Evolutionary conservation across 2,888 invertebrate species (phyloP).

Genomic region (Epinotia demarniana): DNA sequence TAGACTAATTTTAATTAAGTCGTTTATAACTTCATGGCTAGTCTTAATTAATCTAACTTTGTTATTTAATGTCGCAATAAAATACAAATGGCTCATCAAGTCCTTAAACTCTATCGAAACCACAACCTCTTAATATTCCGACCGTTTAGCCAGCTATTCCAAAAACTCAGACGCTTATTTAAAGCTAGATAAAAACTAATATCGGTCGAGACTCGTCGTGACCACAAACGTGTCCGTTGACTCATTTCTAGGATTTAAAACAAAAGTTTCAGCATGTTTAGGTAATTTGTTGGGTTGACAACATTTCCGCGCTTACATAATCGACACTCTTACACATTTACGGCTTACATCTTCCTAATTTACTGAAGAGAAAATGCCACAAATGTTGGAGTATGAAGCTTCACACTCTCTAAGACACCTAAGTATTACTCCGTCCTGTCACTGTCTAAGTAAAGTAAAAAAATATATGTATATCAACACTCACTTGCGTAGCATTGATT

Average conservation of each 20-base stretch:
- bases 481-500: too few species aligned
- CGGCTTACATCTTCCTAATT: too few species aligned
- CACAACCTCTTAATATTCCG: neutral
- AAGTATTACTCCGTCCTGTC: too few species aligned
- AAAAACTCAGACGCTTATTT: neutral
- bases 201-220: neutral
- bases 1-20: too few species aligned
- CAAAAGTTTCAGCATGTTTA: neutral
- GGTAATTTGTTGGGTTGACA: neutral
- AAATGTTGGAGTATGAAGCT: too few species aligned
- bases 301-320: neutral
- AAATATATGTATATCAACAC: too few species aligned
- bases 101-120: neutral
- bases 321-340: too few species aligned
- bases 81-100: neutral
- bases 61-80: neutral
- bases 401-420: too few species aligned
- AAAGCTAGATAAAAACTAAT: constrained; percentile 3
- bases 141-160: neutral
- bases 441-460: too few species aligned
- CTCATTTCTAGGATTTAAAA: neutral
- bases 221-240: constrained; percentile 5
- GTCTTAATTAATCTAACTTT: neutral
- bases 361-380: too few species aligned
- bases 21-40: neutral